Evolutionary conservation across 2,888 invertebrate genomes (phyloP).

Genomic region (Tanytarsus gracilentus): DNA sequence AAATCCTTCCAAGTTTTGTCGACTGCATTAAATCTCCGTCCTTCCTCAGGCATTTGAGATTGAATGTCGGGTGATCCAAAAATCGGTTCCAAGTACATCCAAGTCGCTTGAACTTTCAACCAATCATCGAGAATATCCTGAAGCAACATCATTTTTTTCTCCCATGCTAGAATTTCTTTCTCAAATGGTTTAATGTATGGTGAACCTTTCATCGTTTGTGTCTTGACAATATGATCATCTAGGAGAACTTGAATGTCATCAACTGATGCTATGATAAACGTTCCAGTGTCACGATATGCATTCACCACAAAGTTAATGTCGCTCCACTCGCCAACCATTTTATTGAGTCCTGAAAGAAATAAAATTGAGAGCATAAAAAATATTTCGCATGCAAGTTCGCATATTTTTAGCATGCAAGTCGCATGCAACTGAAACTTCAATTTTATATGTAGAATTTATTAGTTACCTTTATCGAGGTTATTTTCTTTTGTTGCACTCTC

Average conservation of each 20-base stretch:
- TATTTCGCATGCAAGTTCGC: too few species aligned
- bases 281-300: constrained; percentile 80
- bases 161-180: constrained; percentile 76
- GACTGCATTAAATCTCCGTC: constrained; percentile 85
- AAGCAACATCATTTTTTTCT: constrained; percentile 68
- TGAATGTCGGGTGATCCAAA: constrained; percentile 96
- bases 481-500: constrained; percentile 95
- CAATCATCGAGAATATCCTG: constrained; percentile 94
- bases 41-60: constrained; percentile 96
- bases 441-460: too few species aligned
- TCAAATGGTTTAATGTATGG: constrained; percentile 95
- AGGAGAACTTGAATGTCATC: constrained; percentile 89
- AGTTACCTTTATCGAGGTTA: constrained; percentile 82
- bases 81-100: constrained; percentile 96
- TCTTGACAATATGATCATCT: constrained; percentile 94
- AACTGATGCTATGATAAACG: constrained; percentile 77
- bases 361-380: too few species aligned
- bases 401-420: too few species aligned
- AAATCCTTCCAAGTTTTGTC: constrained; percentile 96
- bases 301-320: constrained; percentile 65
- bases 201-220: constrained; percentile 95
- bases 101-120: constrained; percentile 89
- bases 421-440: too few species aligned
- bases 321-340: constrained; percentile 89
- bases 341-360: too few species aligned